Evolutionary conservation across 2,888 invertebrate genomes (phyloP), one percentile per base, ranked within the genome.

Genomic region (Habrosyne pyritoides): DNA sequence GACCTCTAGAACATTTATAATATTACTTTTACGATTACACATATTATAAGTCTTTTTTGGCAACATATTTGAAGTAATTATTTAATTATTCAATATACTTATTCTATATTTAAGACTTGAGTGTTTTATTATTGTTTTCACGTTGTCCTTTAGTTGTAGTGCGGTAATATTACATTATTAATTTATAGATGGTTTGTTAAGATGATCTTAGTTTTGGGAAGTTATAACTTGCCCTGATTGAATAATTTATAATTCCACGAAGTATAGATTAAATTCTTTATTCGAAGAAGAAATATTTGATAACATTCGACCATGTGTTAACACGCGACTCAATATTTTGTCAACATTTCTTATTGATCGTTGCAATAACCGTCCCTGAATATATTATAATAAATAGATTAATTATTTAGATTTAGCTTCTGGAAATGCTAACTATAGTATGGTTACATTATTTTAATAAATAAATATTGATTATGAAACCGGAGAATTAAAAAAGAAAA

Each of bases 81-180:
- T 92, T 92, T 92, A 91, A 92, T 88, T 91, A 92, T 92, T 91
- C 90, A 92, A 91, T 92, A 92, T 92, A 92, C 92, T 92, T 92
- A 92, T 92, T 87, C 91, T 91, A 91, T 88, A 90, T 84, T 84
- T 91, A 91, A 88, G 85, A 85, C 57, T 70, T 59, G 53, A 73
- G 79, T 75, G 85, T 91, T 91, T 91, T 75, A 89, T 91, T 91
- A 14, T 12, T 61, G 21, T 33, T 52, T 71, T 2, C 10, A n/a
- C 28, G 26, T 22, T 30, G 26, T 42, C 21, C 52, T 36, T 33
- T 42, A 33, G 22, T 53, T 56, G 50, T 22, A 46, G 14, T 46
- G n/a, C 26, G 18, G 18, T 36, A 14, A 49, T 26, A 49, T 21
- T 24, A 22, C 14, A 26, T 7, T 49, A n/a, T n/a, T n/a, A n/a